These are phyloP conservation scores for Holocentrus rufus DNA, from an alignment of 2,797 vertebrate genomes.

Conservation along the genomic window DNA sequence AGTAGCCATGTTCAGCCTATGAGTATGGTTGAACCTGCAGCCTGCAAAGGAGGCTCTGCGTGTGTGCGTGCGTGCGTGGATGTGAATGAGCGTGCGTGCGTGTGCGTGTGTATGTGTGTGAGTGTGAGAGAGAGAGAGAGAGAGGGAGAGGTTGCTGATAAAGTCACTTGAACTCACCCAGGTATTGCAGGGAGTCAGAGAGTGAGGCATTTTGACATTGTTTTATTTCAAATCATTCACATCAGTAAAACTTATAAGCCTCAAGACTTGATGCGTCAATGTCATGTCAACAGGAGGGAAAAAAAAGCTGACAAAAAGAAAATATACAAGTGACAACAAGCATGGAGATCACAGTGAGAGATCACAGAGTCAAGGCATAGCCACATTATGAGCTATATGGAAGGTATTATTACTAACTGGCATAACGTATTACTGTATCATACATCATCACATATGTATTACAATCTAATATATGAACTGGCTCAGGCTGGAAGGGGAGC, in stretches of 20 bases:
- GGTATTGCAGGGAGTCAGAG: neutral
- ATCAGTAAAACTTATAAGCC: constrained; percentile 71
- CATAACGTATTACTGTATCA: constrained; percentile 27
- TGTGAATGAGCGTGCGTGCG: constrained; percentile 12
- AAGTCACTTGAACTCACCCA: constrained; percentile 8
- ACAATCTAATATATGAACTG: constrained; percentile 18
- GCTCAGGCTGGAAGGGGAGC: constrained; percentile 36
- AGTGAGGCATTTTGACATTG: constrained; percentile 28
- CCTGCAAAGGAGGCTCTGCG: constrained; percentile 41
- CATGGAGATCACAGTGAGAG: constrained; percentile 52
- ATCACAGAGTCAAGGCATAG: constrained; percentile 56
- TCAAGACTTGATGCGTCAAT: constrained; percentile 70
- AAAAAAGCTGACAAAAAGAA: constrained; percentile 8
- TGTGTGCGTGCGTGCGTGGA: constrained; percentile 34
- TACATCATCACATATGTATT: constrained; percentile 23
- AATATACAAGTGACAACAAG: neutral
- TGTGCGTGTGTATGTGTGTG: constrained; percentile 16
- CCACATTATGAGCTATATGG: constrained; percentile 34
- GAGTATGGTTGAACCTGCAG: constrained; percentile 75
- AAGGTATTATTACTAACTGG: constrained; percentile 24
- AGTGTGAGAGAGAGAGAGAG: constrained; percentile 5
- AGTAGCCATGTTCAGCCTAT: constrained; percentile 78
- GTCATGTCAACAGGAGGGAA: constrained; percentile 23
- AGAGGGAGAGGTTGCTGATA: constrained; percentile 5
- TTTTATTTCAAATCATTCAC: constrained; percentile 70